Base-by-base conservation (phyloP, 2,113 vertebrate species). In the Paramisgurnus dabryanus region DNA sequence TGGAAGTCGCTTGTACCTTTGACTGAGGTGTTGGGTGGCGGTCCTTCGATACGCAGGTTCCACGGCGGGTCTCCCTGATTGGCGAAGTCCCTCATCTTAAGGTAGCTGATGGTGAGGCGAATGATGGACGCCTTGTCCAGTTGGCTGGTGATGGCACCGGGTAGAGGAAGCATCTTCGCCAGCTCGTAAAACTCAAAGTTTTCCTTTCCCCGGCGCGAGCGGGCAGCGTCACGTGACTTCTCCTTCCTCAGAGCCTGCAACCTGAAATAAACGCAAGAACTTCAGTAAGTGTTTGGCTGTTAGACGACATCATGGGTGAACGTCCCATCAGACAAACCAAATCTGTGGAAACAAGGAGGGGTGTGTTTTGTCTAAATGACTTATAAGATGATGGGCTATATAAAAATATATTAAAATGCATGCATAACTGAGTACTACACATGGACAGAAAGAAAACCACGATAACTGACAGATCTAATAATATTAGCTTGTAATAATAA, bases 61-160 rank as follows among this genome's bases (percentile, higher is more conserved):
- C 98, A 99, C 0, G 98, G 97, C 73, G 98, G 98, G 90, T 99
- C 98, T 0, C 98, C 98, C 88, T 97, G 96, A 92, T 96, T 98
- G 92, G 97, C 95, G 84, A 99, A 99, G 94, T 99, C 98, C 86
- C 98, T 95, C 98, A 99, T 99, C 93, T 98, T 98, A 92, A 99
- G 94, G 91, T 99, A 99, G 92, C 98, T 99, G 93, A 99, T 99
- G 91, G 97, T 99, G 87, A 99, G 96, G 81, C 98, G 94, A 86
- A 99, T 98, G 91, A 99, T 99, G 90, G 98, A 99, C 13, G 98
- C 98, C 90, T 99, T 99, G 94, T 99, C 98, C 85, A 99, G 95
- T 89, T 99, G 98, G 85, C 96, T 98, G 83, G 98, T 99, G 93
- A 99, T 99, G 91, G 98, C 98, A 68, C 96, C 98, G 81, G 98